Evolutionary conservation across 2,113 vertebrate genomes (phyloP).

Genomic region (Platysteira castanea): DNA sequence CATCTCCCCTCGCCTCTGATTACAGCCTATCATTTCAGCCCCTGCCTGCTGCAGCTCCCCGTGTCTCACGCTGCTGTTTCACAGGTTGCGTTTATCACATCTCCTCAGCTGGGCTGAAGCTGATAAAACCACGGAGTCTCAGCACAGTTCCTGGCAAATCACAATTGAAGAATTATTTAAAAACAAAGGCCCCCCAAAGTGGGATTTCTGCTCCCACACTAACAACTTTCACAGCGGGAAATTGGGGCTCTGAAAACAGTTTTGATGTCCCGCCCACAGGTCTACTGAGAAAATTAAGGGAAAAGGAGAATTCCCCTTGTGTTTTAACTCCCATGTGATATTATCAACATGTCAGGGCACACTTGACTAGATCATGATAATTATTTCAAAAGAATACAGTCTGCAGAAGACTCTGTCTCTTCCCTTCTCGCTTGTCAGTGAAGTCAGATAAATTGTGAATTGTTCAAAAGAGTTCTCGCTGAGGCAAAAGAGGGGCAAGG

Average conservation of each 20-base stretch:
- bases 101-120: slow-evolving; percentile 9
- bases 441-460: neutral
- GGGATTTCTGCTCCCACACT: neutral
- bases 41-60: neutral
- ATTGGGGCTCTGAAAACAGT: neutral
- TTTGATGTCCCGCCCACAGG: neutral
- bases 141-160: slow-evolving; percentile 17
- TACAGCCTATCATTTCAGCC: slow-evolving; percentile 7
- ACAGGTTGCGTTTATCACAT: slow-evolving; percentile 47
- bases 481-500: neutral
- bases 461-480: neutral
- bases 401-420: neutral
- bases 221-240: neutral
- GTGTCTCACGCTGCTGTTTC: neutral
- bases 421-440: neutral
- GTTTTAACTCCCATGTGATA: neutral
- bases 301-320: neutral
- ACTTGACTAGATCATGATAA: neutral
- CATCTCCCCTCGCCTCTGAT: slow-evolving; percentile 31
- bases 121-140: neutral
- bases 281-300: neutral
- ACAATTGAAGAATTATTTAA: slow-evolving; percentile 39
- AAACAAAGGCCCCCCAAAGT: neutral
- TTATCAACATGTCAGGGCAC: neutral
- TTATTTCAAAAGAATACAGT: neutral